Evolutionary conservation across 2,888 invertebrate genomes (phyloP), one percentile per base, ranked within the genome.

Genomic region (Sarcophaga caerulescens): DNA sequence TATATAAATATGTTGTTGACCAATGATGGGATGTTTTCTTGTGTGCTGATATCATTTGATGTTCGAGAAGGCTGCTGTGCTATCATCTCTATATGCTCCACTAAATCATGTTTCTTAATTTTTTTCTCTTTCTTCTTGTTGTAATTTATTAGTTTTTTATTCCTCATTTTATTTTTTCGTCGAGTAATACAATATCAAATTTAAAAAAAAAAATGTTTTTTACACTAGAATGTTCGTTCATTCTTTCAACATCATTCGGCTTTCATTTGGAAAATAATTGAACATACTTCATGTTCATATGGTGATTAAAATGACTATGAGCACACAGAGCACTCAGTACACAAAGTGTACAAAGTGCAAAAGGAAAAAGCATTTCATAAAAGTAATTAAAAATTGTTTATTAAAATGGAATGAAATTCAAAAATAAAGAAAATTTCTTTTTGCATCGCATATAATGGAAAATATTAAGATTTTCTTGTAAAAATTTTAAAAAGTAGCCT

Each of bases 221-320:
- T 59, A n/a, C 63, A 59, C 57, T 59, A 52, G 23, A 69, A 52
- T 25, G 47, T 77, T 62, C 47, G 60, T 65, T 35, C 19, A 35
- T 65, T 66, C 59, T 17, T 75, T 68, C 74, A 57, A 80, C 17
- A 52, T 78, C 60, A 78, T 74, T 84, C 66, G 78, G 70, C 70
- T 84, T 84, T 84, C 84, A 86, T 84, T 86, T 81, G 75, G 44
- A 84, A 86, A 86, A 81, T 86, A 86, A 86, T 86, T 86, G 86
- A 84, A 86, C 84, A 81, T 74, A 75, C 83, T 83, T 80, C 77
- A 81, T 84, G 77, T 81, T 75, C 81, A 84, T 81, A 78, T 84
- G 86, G 45, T 63, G 80, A 83, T 83, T 83, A 77, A 69, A 81
- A 69, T 45, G 62, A 47, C 14, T 74, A 71, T 71, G 52, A 75